Evolutionary conservation across 1,140 invertebrate genomes (phyloP), one percentile per base, ranked within the genome.

Genomic region (Arion vulgaris): DNA sequence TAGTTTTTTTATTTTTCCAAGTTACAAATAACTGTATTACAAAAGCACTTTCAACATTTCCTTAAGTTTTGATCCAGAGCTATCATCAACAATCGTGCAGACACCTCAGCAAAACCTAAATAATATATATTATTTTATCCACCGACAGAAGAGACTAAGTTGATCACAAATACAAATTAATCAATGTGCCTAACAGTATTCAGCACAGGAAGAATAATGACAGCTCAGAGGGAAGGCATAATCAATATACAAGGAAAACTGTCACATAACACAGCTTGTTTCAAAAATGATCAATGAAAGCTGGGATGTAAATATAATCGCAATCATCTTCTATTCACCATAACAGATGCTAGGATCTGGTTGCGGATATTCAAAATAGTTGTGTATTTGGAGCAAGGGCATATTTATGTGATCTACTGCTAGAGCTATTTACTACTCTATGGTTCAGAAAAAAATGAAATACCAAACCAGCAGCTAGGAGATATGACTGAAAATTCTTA

Each of bases 211-310:
- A 32, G n/a, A 72, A 39, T 26, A 39, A 72, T 72, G 41, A 72
- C 28, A 32, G 39, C 41, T 39, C 41, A 41, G 71, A 76, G n/a
- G 28, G 41, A 76, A n/a, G 41, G 4, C 39, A 76, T 32, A 23
- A 76, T 51, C 49, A 76, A 76, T 53, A 66, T 7, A 17, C 62
- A 32, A 34, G 28, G 62, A 66, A 66, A 66, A 66, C 62, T 66
- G 62, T 28, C 62, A 66, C 19, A 32, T 7, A 32, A 32, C 28
- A 66, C n/a, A 32, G 62, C 28, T 66, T 66, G 62, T 28, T 66
- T 66, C 62, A 66, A 66, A 66, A 28, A 66, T 66, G 62, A 66
- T 66, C 62, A 66, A 66, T 66, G n/a, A 66, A n/a, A 57, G 53
- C 53, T 57, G 26, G 5, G 26, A 57, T 19, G 53, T 57, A 57